phyloP scores from a whole-genome alignment of 1,140 invertebrate species.

The Dolichoris vasculosae region DNA sequence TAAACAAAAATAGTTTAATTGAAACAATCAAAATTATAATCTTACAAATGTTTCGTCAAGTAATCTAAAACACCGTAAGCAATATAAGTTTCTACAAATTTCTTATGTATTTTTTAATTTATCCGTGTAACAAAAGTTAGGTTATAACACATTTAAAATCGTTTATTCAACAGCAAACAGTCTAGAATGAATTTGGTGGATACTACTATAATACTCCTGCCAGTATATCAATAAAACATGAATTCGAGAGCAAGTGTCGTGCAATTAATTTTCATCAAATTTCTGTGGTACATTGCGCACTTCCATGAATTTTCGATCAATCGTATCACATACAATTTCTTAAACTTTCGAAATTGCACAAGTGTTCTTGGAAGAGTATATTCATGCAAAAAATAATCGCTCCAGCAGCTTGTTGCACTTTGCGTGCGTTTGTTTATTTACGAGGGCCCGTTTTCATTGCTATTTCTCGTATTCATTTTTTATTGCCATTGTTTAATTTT shows the following conservation, averaged over 20 bases:
- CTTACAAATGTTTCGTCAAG: not conserved
- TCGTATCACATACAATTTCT: conserved; percentile 38
- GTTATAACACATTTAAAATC: not conserved
- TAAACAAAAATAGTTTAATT: not conserved
- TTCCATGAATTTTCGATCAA: conserved; percentile 32
- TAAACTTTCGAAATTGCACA: conserved; percentile 39
- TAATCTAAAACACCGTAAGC: not conserved
- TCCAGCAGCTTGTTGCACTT: not conserved
- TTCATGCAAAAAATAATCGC: conserved; percentile 27
- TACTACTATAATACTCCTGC: not conserved
- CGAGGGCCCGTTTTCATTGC: conserved; percentile 30
- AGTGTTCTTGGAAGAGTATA: not conserved
- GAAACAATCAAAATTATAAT: not conserved
- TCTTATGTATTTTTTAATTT: no score
- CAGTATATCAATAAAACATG: conserved; percentile 41
- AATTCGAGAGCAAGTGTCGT: conserved; percentile 6
- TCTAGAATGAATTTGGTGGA: not conserved
- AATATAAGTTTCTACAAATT: not conserved
- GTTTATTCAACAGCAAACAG: not conserved
- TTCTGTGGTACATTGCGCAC: not conserved
- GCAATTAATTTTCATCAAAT: conserved; percentile 44
- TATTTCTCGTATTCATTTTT: conserved; percentile 34
- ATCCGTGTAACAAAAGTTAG: not conserved
- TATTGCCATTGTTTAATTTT: conserved; percentile 36
- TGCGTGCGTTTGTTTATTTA: conserved; percentile 5